phyloP scores from a whole-genome alignment of 2,888 invertebrate genomes.

The Sesia apiformis region DNA sequence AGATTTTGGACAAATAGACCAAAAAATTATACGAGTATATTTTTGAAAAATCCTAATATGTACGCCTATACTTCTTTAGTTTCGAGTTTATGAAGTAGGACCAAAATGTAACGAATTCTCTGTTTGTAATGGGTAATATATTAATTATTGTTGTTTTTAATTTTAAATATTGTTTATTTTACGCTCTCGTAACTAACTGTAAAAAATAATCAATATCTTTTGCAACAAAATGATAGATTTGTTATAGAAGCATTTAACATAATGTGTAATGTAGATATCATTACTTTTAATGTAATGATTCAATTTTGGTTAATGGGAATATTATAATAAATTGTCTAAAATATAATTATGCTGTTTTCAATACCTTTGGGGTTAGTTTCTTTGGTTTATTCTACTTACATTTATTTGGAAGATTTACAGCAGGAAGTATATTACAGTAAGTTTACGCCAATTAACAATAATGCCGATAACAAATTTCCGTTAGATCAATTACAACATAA shows the following conservation, averaged over 20 bases:
- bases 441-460: too few species aligned
- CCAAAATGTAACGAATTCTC: constrained; percentile 53
- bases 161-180: constrained; percentile 57
- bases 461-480: too few species aligned
- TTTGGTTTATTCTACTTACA: too few species aligned
- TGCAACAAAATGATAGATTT: constrained; percentile 59
- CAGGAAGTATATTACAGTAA: too few species aligned
- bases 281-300: constrained; percentile 68
- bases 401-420: too few species aligned
- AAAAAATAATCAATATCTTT: constrained; percentile 33
- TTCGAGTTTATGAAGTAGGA: constrained; percentile 33
- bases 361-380: background rate
- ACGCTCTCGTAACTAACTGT: constrained; percentile 51
- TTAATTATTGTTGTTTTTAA: constrained; percentile 29
- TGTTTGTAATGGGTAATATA: constrained; percentile 17
- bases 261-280: constrained; percentile 61
- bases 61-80: background rate
- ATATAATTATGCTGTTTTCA: constrained; percentile 28
- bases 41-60: background rate
- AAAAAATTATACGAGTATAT: background rate
- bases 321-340: constrained; percentile 63
- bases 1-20: background rate
- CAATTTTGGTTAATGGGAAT: constrained; percentile 66
- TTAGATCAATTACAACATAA: too few species aligned
- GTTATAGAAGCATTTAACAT: constrained; percentile 71